Evolutionary conservation across 2,888 invertebrate genomes (phyloP), one percentile per base, ranked within the genome.

Genomic region (Cactoblastis cactorum): DNA sequence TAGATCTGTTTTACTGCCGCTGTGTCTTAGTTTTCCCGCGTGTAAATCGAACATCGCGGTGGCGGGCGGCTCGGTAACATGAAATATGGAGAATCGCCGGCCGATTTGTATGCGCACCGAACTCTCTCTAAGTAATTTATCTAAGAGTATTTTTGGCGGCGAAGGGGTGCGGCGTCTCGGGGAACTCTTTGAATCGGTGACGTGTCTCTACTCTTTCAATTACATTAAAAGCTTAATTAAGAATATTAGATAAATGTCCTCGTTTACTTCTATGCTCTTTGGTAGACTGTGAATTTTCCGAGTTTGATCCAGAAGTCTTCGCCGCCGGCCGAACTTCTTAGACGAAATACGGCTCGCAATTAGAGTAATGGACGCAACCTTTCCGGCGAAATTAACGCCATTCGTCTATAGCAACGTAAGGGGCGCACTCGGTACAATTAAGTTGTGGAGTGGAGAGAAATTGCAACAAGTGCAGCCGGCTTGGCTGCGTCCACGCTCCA

Each of bases 141-240:
- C 78, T 83, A 67, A 83, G 76, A 83, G 83, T 83, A 81, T 84
- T 84, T 84, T 83, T 79, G 80, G 79, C 72, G 73, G 71, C 70
- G 69, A 77, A 74, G 74, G 76, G 78, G 74, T 76, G 71, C 62
- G 65, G 63, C 59, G 65, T 59, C 63, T 74, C 66, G 63, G 59
- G 67, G 65, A 65, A 69, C 68, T 67, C 70, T 75, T 75, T 71
- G 70, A 76, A 77, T 77, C 71, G 69, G 52, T 75, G 76, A 81
- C 78, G 76, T 80, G 80, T 84, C 83, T 80, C 79, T 72, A 77
- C 77, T 82, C 75, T 80, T 85, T 83, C 81, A 87, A 88, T 89
- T 89, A 86, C 82, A 82, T 87, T 87, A 86, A 87, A 83, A 86
- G 84, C 83, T 84, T 84, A 87, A 87, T 89, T 86, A 87, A 80